Evolutionary conservation across 2,797 vertebrate species (phyloP).

Genomic region (Malacoctenus gilli): DNA sequence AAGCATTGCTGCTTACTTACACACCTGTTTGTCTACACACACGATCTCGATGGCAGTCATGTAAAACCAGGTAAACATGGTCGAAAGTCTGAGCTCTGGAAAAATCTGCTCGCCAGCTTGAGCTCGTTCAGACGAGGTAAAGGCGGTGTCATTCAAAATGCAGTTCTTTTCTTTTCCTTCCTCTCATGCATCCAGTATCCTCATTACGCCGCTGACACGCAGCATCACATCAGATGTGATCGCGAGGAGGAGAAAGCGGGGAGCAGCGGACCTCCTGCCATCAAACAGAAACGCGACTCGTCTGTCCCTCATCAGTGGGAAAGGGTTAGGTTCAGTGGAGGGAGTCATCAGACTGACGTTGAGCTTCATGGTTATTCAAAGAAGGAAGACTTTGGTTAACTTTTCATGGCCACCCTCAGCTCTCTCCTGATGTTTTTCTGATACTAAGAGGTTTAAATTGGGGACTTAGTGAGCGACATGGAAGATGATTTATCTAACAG

Average conservation of each 20-base stretch:
- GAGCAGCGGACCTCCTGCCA: slow-evolving; percentile 23
- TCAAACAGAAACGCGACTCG: slow-evolving; percentile 15
- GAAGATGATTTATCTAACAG: no score
- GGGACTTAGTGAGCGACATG: no score
- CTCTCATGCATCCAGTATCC: slow-evolving; percentile 21
- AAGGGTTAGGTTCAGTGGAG: slow-evolving; percentile 1
- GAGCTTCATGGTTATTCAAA: slow-evolving; percentile 8
- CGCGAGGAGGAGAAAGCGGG: slow-evolving; percentile 30
- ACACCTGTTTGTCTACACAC: neutral
- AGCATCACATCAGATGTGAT: slow-evolving; percentile 36
- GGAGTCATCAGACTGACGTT: no score
- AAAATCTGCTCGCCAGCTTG: neutral
- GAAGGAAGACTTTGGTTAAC: slow-evolving; percentile 3
- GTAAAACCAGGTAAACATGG: no score
- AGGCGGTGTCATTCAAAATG: slow-evolving; percentile 14
- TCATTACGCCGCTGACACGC: slow-evolving; percentile 35
- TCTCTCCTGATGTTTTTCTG: no score
- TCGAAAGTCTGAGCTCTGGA: no score
- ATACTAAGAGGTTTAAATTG: no score
- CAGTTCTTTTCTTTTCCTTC: slow-evolving; percentile 23
- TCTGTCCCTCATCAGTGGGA: neutral
- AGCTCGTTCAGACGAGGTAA: neutral
- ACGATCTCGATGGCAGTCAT: no score
- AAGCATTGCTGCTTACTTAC: neutral
- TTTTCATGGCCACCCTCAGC: slow-evolving; percentile 1